phyloP scores from a whole-genome alignment of 2,113 vertebrate genomes.

The Rhombomys opimus region DNA sequence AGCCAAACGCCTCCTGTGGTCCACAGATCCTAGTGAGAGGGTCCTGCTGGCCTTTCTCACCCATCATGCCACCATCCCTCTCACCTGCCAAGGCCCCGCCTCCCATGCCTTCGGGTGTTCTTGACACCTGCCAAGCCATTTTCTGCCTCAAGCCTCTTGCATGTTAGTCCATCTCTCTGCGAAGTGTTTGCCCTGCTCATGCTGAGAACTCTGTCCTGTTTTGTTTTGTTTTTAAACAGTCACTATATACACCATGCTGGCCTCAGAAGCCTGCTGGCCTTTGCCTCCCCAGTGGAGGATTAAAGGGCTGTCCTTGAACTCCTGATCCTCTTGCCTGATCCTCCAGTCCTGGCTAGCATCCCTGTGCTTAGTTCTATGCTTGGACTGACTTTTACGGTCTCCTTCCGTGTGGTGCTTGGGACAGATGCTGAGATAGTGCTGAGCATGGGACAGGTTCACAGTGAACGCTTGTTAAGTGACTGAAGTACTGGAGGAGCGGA shows the following conservation, averaged over 20 bases:
- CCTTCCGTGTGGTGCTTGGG: neutral
- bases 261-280: neutral
- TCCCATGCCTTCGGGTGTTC: slow-evolving; percentile 45
- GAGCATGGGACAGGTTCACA: neutral
- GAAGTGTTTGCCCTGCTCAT: neutral
- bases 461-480: neutral
- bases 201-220: neutral
- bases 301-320: neutral
- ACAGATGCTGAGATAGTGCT: too few relatives aligned
- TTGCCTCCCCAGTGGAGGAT: neutral
- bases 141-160: slow-evolving; percentile 1
- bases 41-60: neutral
- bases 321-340: neutral
- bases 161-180: neutral
- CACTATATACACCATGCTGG: neutral
- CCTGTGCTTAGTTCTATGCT: neutral
- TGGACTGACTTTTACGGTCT: neutral
- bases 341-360: neutral
- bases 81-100: neutral
- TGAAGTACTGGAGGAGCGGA: neutral
- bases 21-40: neutral
- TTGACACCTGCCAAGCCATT: slow-evolving; percentile 49
- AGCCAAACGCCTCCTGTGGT: neutral
- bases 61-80: accelerated
- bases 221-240: too few relatives aligned